Evolutionary conservation across 2,113 vertebrate species (phyloP), one percentile per base, ranked within the genome.

Genomic region (Trichechus manatus): DNA sequence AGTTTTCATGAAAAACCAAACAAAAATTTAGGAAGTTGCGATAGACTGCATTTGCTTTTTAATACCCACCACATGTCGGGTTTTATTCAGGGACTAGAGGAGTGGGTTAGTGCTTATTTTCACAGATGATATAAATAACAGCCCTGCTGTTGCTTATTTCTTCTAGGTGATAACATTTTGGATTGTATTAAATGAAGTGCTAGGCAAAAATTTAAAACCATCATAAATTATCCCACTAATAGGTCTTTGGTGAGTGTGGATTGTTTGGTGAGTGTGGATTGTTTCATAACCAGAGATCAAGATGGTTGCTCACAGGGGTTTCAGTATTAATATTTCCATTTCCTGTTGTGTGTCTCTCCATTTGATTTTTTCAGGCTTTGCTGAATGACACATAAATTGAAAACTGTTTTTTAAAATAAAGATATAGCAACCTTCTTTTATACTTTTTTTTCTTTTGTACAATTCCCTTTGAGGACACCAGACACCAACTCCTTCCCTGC

Each of bases 41-140:
- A 95, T 86, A 97, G 89, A 97, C 89, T 87, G 27, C 70, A 78
- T 93, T 97, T 87, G 79, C 59, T 97, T 97, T 95, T 97, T 97
- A 98, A 96, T 97, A 97, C 33, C 47, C 47, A 80, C 84, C 96
- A 92, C 93, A 96, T 97, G 96, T 93, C 53, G 83, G 61, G 31
- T 97, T 98, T 97, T 97, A 97, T 97, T 97, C 93, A 95, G 90
- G 53, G 80, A 97, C 84, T 64, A 92, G 72, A 90, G 53, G 88
- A 96, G 94, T 93, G 92, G 95, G 90, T 50, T 97, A 79, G 92
- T 95, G 87, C 64, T 95, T 93, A 47, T 94, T 97, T 97, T 97
- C 96, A 93, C 97, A 97, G 90, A 95, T 96, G 89, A 79, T 96
- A 95, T 97, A 97, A 98, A 96, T 97, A 97, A 92, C 92, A 95